These are phyloP conservation scores for Corythornis leucogaster DNA, from an alignment of 2,797 vertebrate genomes.

Conservation along the genomic window DNA sequence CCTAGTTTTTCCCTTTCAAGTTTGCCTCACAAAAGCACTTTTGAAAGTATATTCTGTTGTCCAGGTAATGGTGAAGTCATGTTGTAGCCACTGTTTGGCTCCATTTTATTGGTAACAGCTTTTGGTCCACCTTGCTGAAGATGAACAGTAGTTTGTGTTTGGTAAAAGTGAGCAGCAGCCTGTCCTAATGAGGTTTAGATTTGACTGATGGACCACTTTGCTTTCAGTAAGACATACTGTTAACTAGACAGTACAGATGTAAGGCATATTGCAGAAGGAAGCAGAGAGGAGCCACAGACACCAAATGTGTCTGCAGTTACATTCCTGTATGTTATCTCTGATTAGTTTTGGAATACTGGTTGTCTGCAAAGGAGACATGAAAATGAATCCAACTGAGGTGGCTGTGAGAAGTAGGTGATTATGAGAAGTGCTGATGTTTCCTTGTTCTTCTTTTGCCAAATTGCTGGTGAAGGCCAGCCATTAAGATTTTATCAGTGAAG, in stretches of 20 bases:
- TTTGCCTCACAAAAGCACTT: background rate
- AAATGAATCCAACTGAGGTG: background rate
- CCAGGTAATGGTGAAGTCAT: background rate
- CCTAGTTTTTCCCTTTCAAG: background rate
- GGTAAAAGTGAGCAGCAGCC: background rate
- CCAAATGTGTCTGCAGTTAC: background rate
- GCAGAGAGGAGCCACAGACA: background rate
- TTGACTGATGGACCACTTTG: background rate
- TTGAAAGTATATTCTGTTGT: background rate
- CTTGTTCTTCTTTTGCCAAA: background rate
- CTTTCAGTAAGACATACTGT: background rate
- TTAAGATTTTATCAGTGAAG: slow-evolving; percentile 6
- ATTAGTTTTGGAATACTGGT: background rate
- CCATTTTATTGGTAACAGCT: background rate
- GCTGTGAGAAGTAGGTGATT: background rate
- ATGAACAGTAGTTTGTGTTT: background rate
- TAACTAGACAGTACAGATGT: background rate
- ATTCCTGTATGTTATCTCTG: background rate
- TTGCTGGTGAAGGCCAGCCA: background rate
- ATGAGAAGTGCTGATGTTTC: background rate
- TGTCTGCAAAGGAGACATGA: background rate
- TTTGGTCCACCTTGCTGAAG: background rate
- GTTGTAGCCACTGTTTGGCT: background rate
- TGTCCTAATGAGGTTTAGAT: background rate
- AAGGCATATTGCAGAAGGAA: background rate